These are phyloP conservation scores for Drosophila prolongata DNA, from an alignment of 2,888 invertebrate genomes.

Conservation along the genomic window DNA sequence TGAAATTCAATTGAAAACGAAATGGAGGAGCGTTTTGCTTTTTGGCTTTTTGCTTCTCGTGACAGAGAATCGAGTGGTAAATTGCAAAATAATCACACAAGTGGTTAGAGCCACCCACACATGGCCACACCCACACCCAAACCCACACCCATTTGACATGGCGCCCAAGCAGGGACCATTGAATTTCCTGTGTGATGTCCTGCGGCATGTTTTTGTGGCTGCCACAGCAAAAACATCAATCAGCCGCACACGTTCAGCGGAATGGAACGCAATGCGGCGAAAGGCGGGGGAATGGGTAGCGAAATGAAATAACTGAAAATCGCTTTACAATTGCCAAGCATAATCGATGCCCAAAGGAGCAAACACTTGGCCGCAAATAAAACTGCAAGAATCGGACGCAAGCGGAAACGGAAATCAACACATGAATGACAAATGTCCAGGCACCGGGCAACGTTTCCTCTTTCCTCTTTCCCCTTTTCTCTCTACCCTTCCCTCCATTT, in stretches of 20 bases:
- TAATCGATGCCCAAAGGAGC: constrained; percentile 84
- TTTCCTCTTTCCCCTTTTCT: not conserved
- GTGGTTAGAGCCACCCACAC: constrained; percentile 54
- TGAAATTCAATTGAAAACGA: constrained; percentile 67
- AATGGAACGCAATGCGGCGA: constrained; percentile 13
- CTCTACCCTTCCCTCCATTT: not conserved
- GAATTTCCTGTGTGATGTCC: constrained; percentile 45
- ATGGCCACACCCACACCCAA: not conserved
- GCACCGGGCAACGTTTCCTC: constrained; percentile 13
- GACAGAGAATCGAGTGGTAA: constrained; percentile 58
- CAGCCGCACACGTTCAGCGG: constrained; percentile 40
- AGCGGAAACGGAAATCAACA: constrained; percentile 83
- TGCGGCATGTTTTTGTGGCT: constrained; percentile 72
- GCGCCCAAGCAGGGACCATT: constrained; percentile 10
- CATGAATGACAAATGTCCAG: constrained; percentile 83
- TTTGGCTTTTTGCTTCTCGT: constrained; percentile 17
- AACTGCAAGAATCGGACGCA: constrained; percentile 20
- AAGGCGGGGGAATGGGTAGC: not conserved
- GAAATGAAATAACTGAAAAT: constrained; percentile 82
- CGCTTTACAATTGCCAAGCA: constrained; percentile 84
- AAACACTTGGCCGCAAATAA: constrained; percentile 76
- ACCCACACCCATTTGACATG: constrained; percentile 4
- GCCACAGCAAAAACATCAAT: constrained; percentile 68
- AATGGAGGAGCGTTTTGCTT: constrained; percentile 32
- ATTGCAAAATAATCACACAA: constrained; percentile 81